Percentiles rank a stretch among this genome's conserved stretches.
Conservation (phyloP, 2,113 vertebrate genomes). For the Lasiurus cinereus region DNA sequence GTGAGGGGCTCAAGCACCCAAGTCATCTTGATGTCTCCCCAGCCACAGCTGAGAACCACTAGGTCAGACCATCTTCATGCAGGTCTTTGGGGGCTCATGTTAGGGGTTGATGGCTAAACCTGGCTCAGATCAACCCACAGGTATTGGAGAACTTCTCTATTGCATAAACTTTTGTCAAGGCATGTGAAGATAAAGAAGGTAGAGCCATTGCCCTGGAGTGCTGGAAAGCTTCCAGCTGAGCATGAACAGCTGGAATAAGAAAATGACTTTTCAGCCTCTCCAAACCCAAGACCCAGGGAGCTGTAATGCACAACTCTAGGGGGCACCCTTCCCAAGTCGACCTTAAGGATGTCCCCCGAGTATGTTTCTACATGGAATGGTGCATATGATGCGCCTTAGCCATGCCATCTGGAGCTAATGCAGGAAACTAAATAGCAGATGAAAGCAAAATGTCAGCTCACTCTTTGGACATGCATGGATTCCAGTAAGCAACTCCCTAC, state of each 20-base stretch:
- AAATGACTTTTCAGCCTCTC: background rate
- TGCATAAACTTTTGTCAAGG: background rate
- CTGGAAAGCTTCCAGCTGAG: background rate
- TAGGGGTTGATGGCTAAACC: background rate
- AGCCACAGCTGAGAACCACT: background rate
- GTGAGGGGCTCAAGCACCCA: background rate
- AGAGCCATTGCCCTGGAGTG: accelerated
- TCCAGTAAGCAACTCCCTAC: background rate
- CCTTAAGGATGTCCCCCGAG: background rate
- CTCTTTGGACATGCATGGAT: background rate
- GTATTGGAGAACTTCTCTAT: background rate
- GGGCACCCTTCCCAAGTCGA: background rate
- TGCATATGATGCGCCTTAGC: background rate
- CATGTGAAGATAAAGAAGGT: background rate
- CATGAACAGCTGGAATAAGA: background rate
- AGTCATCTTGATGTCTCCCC: background rate
- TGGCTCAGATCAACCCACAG: background rate
- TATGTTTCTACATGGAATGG: too few relatives aligned
- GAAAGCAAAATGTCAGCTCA: background rate
- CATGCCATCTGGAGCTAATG: background rate
- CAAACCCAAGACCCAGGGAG: background rate
- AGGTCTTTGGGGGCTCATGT: background rate
- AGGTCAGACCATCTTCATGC: background rate
- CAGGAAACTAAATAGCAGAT: background rate
- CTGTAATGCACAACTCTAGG: background rate